Percentiles rank a stretch among this genome's conserved stretches.
These are phyloP conservation scores for Apogon talboti DNA, from an alignment of 2,797 vertebrate genomes.

Conservation along the genomic window DNA sequence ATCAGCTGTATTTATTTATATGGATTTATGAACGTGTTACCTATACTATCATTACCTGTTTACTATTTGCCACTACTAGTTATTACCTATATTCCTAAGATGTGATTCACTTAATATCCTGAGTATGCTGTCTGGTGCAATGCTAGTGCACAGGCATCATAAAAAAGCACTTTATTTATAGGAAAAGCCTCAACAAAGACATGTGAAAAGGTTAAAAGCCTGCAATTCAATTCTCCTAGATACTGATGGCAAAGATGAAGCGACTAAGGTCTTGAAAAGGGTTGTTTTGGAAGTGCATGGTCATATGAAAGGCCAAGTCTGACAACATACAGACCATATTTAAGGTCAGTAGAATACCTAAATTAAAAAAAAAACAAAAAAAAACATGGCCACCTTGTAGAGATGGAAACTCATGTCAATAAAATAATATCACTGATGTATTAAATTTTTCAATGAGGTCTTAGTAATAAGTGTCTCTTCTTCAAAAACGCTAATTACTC, in stretches of 20 bases:
- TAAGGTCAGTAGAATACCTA: conserved; percentile 2
- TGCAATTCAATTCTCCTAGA: conserved; percentile 21
- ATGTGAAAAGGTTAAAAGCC: conserved; percentile 27
- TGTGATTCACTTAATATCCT: too few relatives aligned
- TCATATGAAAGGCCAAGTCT: conserved; percentile 31
- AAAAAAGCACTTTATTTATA: conserved; percentile 11
- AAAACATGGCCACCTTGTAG: background rate
- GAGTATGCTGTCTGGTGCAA: conserved; percentile 3
- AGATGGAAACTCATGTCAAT: too few relatives aligned
- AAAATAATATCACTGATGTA: too few relatives aligned
- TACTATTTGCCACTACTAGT: too few relatives aligned
- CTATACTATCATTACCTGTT: background rate
- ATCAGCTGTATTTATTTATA: background rate
- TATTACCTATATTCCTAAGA: too few relatives aligned
- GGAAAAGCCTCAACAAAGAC: conserved; percentile 5
- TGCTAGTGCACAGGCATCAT: background rate
- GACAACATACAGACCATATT: conserved; percentile 14
- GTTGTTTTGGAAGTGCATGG: background rate
- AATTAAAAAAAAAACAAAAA: conserved; percentile 1
- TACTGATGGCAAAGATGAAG: conserved; percentile 13
- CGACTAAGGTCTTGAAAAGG: conserved; percentile 15
- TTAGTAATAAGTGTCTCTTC: conserved; percentile 6
- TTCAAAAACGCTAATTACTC: conserved; percentile 1
- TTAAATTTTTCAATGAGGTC: background rate
- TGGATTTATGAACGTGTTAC: background rate